These are phyloP conservation scores for Laodelphax striatellus DNA, from an alignment of 1,140 invertebrate genomes.

Conservation along the genomic window DNA sequence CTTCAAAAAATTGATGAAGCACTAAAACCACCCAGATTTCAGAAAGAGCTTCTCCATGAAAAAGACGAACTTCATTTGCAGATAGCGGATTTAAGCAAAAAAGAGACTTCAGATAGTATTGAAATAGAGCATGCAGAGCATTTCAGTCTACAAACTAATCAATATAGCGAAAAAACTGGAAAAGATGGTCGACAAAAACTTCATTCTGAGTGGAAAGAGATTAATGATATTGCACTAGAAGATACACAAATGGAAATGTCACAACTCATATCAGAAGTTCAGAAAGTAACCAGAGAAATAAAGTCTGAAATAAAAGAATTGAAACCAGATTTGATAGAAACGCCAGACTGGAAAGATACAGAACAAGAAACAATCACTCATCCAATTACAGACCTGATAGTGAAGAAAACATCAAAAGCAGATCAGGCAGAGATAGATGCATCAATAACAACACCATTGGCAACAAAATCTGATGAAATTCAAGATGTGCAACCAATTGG, in stretches of 20 bases:
- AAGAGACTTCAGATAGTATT: background rate
- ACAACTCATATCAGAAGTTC: slow-evolving; percentile 36
- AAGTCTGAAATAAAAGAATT: slow-evolving; percentile 39
- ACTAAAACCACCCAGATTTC: background rate
- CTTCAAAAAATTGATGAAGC: slow-evolving; percentile 19
- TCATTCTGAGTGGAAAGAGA: background rate
- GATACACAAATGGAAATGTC: slow-evolving; percentile 31
- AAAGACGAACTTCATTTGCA: too few species aligned
- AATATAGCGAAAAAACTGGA: background rate
- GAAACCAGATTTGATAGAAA: slow-evolving; percentile 39
- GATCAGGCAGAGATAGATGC: too few species aligned
- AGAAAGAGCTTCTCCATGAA: background rate
- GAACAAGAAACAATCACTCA: background rate
- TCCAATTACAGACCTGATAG: too few species aligned
- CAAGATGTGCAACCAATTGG: background rate
- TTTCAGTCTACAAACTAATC: background rate
- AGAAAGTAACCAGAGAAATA: slow-evolving; percentile 38
- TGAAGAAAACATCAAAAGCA: too few species aligned
- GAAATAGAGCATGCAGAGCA: background rate
- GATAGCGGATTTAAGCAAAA: too few species aligned
- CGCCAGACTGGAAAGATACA: slow-evolving; percentile 31
- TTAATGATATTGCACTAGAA: background rate
- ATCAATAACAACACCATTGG: background rate
- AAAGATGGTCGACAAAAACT: background rate
- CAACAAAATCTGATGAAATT: background rate